Base-by-base conservation (phyloP, 2,888 invertebrate genomes). In the Zaprionus lineosus region DNA sequence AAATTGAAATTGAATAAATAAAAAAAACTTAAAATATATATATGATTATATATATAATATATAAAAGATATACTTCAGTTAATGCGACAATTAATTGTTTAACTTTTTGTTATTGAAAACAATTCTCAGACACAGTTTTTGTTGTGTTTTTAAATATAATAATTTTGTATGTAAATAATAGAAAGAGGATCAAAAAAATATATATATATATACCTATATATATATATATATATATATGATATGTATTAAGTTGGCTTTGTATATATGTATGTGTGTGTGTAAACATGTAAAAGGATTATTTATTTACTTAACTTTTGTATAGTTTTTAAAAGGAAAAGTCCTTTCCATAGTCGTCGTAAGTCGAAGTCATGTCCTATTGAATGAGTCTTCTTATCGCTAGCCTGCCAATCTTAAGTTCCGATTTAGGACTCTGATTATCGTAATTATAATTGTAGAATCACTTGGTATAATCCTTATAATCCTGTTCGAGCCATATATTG, bases 341-440 rank as follows among this genome's bases (percentile, higher is more conserved):
- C 46, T n/a, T n/a, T n/a, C n/a, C n/a, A n/a, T 26, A 43, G 44
- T 39, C 47, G 72, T 72, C 58, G 67, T 53, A 66, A 76, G 56
- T 73, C 73, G 56, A 76, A 63, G 73, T 75, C 73, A 72, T 63
- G 53, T 60, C 71, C 67, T 60, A 81, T 55, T 64, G 52, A 77
- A 66, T 64, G 70, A 81, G 84, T 81, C 84, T 77, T 77, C 82
- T 84, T 66, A 69, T 66, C 72, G 63, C 77, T 73, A 81, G 70
- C 84, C 77, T 77, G 82, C 77, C 77, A 77, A 84, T 63, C 59
- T 55, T 63, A 68, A 19, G 3, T 19, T 19, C 5, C 56, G 46
- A 64, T 74, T 64, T 64, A 48, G 4, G 40, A 56, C 47, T 65
- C n/a, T n/a, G n/a, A n/a, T n/a, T n/a, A n/a, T n/a, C n/a, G n/a